Conservation (phyloP, 2,888 invertebrate genomes). For the Heliconius erato region DNA sequence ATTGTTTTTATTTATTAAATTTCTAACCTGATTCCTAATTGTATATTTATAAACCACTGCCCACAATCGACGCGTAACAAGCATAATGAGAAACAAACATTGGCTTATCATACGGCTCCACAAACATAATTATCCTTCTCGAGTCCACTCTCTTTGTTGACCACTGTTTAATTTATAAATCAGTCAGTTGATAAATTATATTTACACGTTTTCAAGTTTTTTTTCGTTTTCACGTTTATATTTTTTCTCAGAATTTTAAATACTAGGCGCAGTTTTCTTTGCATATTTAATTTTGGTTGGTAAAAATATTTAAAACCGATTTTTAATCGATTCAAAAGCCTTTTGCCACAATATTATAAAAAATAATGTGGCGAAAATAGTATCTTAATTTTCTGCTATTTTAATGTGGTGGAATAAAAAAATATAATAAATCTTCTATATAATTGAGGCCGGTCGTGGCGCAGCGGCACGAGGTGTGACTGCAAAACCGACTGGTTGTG, state of each 20-base stretch:
- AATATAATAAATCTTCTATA: too few relatives aligned
- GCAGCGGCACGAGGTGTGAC: too few relatives aligned
- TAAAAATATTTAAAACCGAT: neutral
- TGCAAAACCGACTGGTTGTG: too few relatives aligned
- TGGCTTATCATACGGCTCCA: constrained; percentile 59
- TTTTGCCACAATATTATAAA: too few relatives aligned
- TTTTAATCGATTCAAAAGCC: neutral
- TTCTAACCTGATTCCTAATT: too few relatives aligned
- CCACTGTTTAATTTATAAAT: constrained; percentile 6
- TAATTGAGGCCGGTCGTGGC: too few relatives aligned
- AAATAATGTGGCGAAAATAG: too few relatives aligned
- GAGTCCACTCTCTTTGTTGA: constrained; percentile 28
- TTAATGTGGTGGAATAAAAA: too few relatives aligned
- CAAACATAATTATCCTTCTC: constrained; percentile 54
- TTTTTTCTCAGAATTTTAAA: neutral
- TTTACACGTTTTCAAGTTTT: neutral
- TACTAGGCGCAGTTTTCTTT: neutral
- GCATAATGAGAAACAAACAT: constrained; percentile 69
- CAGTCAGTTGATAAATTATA: neutral
- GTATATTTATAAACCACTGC: constrained; percentile 23
- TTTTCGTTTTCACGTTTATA: too few relatives aligned
- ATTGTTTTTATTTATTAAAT: too few relatives aligned
- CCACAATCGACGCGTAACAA: constrained; percentile 35
- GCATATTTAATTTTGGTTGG: neutral
- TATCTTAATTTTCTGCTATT: too few relatives aligned